phyloP scores from a whole-genome alignment of 2,113 vertebrate genomes.

The Petromus typicus region DNA sequence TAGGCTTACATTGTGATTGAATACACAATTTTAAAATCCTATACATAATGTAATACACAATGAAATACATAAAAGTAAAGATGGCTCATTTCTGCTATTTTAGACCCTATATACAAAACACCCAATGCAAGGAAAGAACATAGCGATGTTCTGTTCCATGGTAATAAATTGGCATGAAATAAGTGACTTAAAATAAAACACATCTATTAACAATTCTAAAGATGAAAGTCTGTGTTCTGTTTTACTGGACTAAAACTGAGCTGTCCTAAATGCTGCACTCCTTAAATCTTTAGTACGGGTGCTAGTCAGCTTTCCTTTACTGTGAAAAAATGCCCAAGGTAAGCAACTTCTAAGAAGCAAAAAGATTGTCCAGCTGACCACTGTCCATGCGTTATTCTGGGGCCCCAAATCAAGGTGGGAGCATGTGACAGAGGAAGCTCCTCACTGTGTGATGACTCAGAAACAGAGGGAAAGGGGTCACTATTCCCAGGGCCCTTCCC shows the following conservation, averaged over 20 bases:
- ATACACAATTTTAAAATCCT: background rate
- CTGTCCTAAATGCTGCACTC: background rate
- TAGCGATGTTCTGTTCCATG: background rate
- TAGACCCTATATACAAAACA: conserved; percentile 10
- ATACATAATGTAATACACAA: conserved; percentile 14
- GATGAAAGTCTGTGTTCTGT: background rate
- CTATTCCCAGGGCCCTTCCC: background rate
- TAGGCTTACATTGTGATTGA: background rate
- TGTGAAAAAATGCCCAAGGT: background rate
- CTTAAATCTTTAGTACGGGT: background rate
- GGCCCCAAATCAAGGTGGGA: background rate
- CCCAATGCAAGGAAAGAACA: background rate
- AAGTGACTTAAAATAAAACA: conserved; percentile 2
- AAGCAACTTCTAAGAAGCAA: no score
- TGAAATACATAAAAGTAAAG: background rate
- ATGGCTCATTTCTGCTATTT: conserved; percentile 20
- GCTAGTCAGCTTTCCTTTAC: background rate
- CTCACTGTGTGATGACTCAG: background rate
- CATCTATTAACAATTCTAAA: conserved; percentile 13
- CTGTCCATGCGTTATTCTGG: background rate
- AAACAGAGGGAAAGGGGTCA: background rate
- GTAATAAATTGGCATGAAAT: conserved; percentile 33
- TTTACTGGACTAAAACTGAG: background rate
- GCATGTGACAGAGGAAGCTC: background rate
- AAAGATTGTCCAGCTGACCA: background rate